phyloP scores from a whole-genome alignment of 2,888 invertebrate genomes.

The Sminthurides aquaticus region DNA sequence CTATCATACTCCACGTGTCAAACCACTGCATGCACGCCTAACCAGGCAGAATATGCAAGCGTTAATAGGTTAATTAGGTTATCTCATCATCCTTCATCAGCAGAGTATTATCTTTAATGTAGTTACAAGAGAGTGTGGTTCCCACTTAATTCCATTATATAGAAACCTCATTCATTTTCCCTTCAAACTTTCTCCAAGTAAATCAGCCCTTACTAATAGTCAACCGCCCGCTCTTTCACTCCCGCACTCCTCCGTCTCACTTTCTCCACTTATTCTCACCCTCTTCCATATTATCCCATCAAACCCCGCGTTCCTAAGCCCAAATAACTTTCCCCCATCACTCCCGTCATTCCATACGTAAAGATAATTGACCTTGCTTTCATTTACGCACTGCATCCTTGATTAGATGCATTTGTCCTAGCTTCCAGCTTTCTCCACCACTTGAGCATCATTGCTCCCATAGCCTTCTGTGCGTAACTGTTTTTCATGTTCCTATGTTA shows the following conservation, averaged over 20 bases:
- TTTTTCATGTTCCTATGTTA: background rate
- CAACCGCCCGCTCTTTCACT: background rate
- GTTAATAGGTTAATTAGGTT: slow-evolving; percentile 25
- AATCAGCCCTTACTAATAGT: background rate
- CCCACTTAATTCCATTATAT: slow-evolving; percentile 26
- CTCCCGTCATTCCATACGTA: background rate
- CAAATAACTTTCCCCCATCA: background rate
- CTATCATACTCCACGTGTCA: too few relatives aligned
- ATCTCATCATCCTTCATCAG: slow-evolving; percentile 27
- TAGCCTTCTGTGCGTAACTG: too few relatives aligned
- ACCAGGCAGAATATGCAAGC: too few relatives aligned
- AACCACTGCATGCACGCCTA: too few relatives aligned
- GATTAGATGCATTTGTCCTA: background rate
- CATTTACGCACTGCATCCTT: too few relatives aligned
- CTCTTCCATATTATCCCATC: too few relatives aligned
- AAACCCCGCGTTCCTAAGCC: too few relatives aligned
- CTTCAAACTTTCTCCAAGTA: background rate
- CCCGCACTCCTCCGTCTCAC: background rate
- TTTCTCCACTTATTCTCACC: too few relatives aligned
- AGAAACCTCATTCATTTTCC: slow-evolving; percentile 4
- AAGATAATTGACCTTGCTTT: too few relatives aligned
- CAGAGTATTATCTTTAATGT: slow-evolving; percentile 25
- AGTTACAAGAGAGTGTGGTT: slow-evolving; percentile 24
- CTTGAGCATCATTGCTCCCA: too few relatives aligned
- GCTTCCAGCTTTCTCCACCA: too few relatives aligned